A percentile compares a stretch with the other conserved stretches of the same genome.
Conservation (phyloP, 2,888 invertebrate genomes). For the Eubasilissa splendida region DNA sequence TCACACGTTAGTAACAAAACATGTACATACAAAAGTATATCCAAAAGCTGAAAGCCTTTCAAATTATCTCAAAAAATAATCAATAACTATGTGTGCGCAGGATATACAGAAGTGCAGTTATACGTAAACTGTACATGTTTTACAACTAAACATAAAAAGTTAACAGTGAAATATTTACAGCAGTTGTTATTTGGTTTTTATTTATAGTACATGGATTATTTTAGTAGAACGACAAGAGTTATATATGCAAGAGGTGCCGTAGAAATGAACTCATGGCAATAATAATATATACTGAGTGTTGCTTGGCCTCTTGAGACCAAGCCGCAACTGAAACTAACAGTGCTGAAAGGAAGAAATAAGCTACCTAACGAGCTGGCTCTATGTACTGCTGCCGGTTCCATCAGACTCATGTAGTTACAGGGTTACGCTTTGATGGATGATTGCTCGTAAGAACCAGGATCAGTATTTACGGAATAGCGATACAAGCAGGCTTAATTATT, state of each 20-base stretch:
- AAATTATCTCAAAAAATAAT: constrained; percentile 66
- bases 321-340: constrained; percentile 82
- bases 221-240: constrained; percentile 70
- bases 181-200: constrained; percentile 68
- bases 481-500: constrained; percentile 45
- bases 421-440: constrained; percentile 67
- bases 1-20: constrained; percentile 74
- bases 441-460: constrained; percentile 74
- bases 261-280: constrained; percentile 71
- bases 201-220: constrained; percentile 71
- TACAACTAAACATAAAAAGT: constrained; percentile 74
- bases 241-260: constrained; percentile 72
- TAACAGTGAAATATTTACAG: constrained; percentile 74
- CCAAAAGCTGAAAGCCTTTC: constrained; percentile 73
- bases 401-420: constrained; percentile 45
- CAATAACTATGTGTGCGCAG: constrained; percentile 71
- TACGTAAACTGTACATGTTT: constrained; percentile 76
- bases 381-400: constrained; percentile 51
- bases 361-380: constrained; percentile 64
- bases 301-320: constrained; percentile 61
- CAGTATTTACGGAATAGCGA: constrained; percentile 61
- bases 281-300: constrained; percentile 60
- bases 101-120: constrained; percentile 73
- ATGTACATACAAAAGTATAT: constrained; percentile 70
- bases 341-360: constrained; percentile 81